phyloP scores from a whole-genome alignment of 1,140 invertebrate species.

The Phortica variegata region DNA sequence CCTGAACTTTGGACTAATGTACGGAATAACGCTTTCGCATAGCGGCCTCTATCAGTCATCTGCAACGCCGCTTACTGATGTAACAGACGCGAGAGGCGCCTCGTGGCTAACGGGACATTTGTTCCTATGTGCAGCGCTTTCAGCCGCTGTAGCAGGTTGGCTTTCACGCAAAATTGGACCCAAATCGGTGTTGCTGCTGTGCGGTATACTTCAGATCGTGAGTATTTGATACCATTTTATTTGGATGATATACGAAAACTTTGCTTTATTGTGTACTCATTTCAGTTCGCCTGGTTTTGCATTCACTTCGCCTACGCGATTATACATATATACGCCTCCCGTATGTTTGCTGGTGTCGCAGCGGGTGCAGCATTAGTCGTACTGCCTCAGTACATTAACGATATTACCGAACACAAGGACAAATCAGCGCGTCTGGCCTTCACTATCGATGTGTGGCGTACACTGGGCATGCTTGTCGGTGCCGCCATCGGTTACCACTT shows the following conservation, averaged over 20 bases:
- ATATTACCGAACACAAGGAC: constrained; percentile 55
- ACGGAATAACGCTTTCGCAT: constrained; percentile 45
- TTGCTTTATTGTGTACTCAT: neutral
- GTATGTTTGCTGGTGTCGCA: constrained; percentile 58
- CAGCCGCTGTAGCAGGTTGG: constrained; percentile 29
- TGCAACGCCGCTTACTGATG: constrained; percentile 26
- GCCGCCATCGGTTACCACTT: constrained; percentile 30
- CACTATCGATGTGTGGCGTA: constrained; percentile 43
- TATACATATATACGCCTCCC: constrained; percentile 49
- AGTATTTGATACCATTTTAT: constrained; percentile 19
- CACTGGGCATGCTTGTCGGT: constrained; percentile 36
- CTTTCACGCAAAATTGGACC: constrained; percentile 39
- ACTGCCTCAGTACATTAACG: constrained; percentile 60
- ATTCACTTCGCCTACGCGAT: constrained; percentile 46
- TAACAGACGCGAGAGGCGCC: constrained; percentile 22
- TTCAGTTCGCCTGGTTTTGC: constrained; percentile 40
- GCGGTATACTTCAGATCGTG: constrained; percentile 45
- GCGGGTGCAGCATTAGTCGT: constrained; percentile 58
- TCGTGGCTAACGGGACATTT: constrained; percentile 33
- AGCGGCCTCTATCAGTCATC: constrained; percentile 34
- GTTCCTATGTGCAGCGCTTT: constrained; percentile 36
- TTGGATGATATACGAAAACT: too few species aligned
- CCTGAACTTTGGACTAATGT: constrained; percentile 44
- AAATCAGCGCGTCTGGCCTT: constrained; percentile 32
- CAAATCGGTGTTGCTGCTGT: constrained; percentile 36